phyloP scores from a whole-genome alignment of 2,797 vertebrate species.

The Periophthalmus magnuspinnatus region DNA sequence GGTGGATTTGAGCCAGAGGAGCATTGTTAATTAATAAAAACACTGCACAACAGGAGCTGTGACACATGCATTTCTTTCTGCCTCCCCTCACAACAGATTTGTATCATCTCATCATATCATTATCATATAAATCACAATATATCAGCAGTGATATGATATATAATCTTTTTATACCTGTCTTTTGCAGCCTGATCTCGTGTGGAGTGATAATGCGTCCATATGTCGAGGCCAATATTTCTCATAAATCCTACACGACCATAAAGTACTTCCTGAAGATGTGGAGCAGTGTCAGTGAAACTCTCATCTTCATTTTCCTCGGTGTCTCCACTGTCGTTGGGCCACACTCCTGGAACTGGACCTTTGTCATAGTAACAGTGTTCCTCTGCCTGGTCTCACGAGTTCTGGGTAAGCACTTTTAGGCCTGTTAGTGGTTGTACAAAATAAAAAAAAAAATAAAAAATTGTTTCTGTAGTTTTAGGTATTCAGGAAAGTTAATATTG shows the following conservation, averaged over 20 bases:
- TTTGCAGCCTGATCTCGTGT: conserved; percentile 87
- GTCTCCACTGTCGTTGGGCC: conserved; percentile 93
- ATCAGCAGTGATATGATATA: too few species aligned
- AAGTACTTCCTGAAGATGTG: conserved; percentile 99
- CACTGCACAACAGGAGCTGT: too few species aligned
- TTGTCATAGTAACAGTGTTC: conserved; percentile 88
- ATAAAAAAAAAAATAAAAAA: too few species aligned
- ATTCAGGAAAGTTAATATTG: not conserved
- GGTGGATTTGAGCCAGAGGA: too few species aligned
- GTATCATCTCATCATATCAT: too few species aligned
- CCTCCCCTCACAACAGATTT: too few species aligned
- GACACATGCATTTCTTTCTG: too few species aligned
- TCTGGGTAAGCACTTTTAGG: conserved; percentile 77
- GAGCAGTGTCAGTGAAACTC: conserved; percentile 97
- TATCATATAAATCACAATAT: too few species aligned
- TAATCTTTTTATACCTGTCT: too few species aligned
- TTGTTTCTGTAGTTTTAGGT: not conserved
- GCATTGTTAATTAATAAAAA: too few species aligned
- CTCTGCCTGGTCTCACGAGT: conserved; percentile 91
- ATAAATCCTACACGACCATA: conserved; percentile 98
- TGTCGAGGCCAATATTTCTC: conserved; percentile 98
- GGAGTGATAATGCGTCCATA: conserved; percentile 94
- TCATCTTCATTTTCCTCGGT: conserved; percentile 98
- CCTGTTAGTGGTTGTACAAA: too few species aligned
- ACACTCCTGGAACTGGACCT: conserved; percentile 93